Conservation (phyloP, 2,797 vertebrate genomes). For the Podargus strigoides region DNA sequence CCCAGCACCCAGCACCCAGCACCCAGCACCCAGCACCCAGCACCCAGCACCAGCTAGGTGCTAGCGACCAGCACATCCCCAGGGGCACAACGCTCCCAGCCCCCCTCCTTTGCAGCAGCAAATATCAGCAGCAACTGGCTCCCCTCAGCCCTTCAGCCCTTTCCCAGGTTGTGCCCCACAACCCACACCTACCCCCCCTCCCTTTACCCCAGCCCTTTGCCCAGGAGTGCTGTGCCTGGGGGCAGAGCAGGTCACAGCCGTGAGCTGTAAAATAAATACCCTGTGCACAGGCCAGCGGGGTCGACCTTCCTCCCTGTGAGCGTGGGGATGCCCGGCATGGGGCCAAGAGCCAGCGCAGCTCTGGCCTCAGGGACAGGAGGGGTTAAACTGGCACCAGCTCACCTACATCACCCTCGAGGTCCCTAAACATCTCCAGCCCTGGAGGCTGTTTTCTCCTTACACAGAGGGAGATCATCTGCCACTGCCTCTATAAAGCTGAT, state of each 20-base stretch:
- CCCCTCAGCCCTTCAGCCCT: too few relatives aligned
- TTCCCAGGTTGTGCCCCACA: neutral
- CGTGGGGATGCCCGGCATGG: accelerated
- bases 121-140: neutral
- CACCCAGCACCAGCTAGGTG: neutral
- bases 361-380: neutral
- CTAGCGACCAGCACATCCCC: neutral
- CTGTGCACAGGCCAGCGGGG: accelerated
- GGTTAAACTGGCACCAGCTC: neutral
- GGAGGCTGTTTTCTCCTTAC: neutral
- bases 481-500: neutral
- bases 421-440: neutral
- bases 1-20: neutral
- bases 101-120: neutral
- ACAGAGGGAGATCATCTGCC: neutral
- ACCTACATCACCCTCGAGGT: neutral
- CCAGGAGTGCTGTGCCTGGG: neutral
- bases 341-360: neutral
- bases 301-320: neutral
- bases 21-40: neutral
- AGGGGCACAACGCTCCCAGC: neutral
- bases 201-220: neutral
- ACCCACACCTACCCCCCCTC: neutral
- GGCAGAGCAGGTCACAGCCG: neutral
- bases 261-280: neutral